Percentiles rank a stretch among this genome's conserved stretches.
phyloP scores from a whole-genome alignment of 2,888 invertebrate species.

The Xylocampa areola region DNA sequence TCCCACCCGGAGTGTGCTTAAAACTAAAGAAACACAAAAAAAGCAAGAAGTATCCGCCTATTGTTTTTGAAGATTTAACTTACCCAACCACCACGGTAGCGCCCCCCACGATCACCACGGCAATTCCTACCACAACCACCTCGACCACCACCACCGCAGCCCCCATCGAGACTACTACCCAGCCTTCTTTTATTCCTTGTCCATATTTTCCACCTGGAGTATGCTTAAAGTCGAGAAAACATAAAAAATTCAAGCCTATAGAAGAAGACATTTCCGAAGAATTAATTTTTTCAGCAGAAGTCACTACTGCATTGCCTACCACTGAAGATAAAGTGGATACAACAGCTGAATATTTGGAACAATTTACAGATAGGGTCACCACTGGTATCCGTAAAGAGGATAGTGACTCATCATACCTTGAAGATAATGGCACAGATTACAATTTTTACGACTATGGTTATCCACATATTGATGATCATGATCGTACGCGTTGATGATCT shows the following conservation, averaged over 20 bases:
- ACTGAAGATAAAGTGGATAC: neutral
- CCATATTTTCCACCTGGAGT: slow-evolving; percentile 25
- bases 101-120: slow-evolving; percentile 4
- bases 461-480: neutral
- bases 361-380: neutral
- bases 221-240: slow-evolving; percentile 30
- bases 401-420: neutral
- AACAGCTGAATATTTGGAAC: no score
- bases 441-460: slow-evolving; percentile 15
- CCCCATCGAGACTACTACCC: neutral
- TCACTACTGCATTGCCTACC: no score
- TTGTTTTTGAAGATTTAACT: no score
- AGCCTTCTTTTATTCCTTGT: slow-evolving; percentile 17
- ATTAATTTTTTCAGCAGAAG: neutral
- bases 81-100: slow-evolving; percentile 11
- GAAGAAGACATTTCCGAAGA: no score
- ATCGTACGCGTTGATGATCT: neutral
- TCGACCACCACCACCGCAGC: slow-evolving; percentile 25
- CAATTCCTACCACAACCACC: neutral
- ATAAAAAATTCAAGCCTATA: no score
- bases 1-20: slow-evolving; percentile 10
- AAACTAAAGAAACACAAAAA: no score
- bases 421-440: slow-evolving; percentile 9
- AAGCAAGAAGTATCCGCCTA: no score
- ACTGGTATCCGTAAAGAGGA: neutral